phyloP scores from a whole-genome alignment of 2,888 invertebrate species.

The Bombylius discolor region DNA sequence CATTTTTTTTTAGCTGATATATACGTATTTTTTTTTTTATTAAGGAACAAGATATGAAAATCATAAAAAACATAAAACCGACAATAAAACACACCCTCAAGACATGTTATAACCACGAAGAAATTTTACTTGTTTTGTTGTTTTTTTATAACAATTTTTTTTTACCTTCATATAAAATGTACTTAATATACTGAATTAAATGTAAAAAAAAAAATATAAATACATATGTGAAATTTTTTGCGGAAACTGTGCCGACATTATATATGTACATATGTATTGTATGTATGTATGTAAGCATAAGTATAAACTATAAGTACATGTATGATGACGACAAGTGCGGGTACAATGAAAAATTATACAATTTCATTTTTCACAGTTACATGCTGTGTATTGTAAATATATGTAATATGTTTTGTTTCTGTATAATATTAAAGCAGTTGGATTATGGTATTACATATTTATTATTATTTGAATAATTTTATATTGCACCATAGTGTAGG shows the following conservation, averaged over 20 bases:
- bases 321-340: not conserved
- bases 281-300: too few species aligned
- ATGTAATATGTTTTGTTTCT: too few species aligned
- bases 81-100: conserved; percentile 16
- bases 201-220: not conserved
- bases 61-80: conserved; percentile 14
- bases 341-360: too few species aligned
- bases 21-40: not conserved
- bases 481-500: not conserved
- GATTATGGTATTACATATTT: not conserved
- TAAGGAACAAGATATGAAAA: not conserved
- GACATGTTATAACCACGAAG: conserved; percentile 9
- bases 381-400: too few species aligned
- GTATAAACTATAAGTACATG: too few species aligned
- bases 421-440: too few species aligned
- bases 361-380: too few species aligned
- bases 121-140: not conserved
- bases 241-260: not conserved
- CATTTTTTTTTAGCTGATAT: not conserved
- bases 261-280: too few species aligned
- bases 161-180: too few species aligned
- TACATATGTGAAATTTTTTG: not conserved
- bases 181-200: not conserved
- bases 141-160: too few species aligned
- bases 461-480: not conserved